These are phyloP conservation scores for Nomada fabriciana DNA, from an alignment of 2,888 invertebrate genomes.

Conservation along the genomic window DNA sequence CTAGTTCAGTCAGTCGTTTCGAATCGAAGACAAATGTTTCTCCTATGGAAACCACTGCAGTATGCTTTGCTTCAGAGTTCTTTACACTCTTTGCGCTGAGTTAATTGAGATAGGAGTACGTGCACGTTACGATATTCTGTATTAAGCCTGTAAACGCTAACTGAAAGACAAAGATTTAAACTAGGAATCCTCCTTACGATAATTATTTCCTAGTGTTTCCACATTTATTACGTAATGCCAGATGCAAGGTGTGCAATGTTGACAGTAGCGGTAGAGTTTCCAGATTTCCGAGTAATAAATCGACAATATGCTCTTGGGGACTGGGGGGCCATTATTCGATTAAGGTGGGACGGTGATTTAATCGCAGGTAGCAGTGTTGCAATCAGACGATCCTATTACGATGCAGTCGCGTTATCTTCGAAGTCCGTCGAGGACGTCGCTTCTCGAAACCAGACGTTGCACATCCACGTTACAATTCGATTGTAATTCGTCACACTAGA, in stretches of 20 bases:
- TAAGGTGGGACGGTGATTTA: constrained; percentile 6
- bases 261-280: not conserved
- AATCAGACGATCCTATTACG: constrained; percentile 8
- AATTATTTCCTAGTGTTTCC: not conserved
- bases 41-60: constrained; percentile 1
- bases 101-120: not conserved
- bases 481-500: constrained; percentile 13
- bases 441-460: constrained; percentile 19
- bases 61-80: constrained; percentile 17
- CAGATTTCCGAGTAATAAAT: not conserved
- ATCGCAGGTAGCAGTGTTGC: constrained; percentile 7
- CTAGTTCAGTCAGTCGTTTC: constrained; percentile 7
- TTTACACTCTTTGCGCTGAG: constrained; percentile 9
- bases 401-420: not conserved
- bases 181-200: not conserved
- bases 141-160: not conserved
- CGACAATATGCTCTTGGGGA: not conserved
- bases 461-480: constrained; percentile 15
- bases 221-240: not conserved
- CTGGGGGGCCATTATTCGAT: constrained; percentile 6
- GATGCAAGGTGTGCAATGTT: not conserved
- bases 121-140: not conserved
- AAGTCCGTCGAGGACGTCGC: not conserved
- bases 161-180: not conserved
- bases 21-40: not conserved